Conservation (phyloP, 2,888 invertebrate species). For the Cataglyphis rosenhaueri region DNA sequence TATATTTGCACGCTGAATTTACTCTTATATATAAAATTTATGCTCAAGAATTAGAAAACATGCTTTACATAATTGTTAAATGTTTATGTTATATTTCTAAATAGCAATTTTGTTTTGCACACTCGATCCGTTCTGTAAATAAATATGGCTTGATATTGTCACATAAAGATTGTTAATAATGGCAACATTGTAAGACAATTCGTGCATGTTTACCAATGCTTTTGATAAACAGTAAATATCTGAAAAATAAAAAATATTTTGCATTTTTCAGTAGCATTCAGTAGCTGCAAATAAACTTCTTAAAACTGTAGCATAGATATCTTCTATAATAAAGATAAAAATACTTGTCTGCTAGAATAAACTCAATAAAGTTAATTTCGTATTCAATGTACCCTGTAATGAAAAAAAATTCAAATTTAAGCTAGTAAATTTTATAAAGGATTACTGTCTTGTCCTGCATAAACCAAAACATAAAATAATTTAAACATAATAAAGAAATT, state of each 20-base stretch:
- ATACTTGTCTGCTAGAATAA: background rate
- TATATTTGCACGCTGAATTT: background rate
- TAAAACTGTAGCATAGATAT: background rate
- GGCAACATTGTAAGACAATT: background rate
- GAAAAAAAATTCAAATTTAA: constrained; percentile 23
- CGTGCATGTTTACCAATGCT: background rate
- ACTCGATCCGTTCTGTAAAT: constrained; percentile 5
- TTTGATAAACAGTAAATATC: background rate
- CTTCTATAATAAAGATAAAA: background rate
- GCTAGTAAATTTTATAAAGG: background rate
- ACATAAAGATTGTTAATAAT: constrained; percentile 7
- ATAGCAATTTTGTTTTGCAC: background rate
- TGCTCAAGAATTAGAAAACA: background rate
- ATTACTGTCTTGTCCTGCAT: background rate
- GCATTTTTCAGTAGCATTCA: background rate
- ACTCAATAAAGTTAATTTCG: background rate
- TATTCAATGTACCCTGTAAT: constrained; percentile 16
- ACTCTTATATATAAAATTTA: background rate
- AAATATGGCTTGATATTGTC: background rate
- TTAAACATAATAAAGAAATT: constrained; percentile 1
- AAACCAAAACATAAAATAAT: background rate
- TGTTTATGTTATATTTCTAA: background rate
- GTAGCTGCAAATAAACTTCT: constrained; percentile 2
- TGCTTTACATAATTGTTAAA: background rate
- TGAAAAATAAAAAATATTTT: constrained; percentile 12